A percentile compares a stretch with the other conserved stretches of the same genome.
phyloP scores from a whole-genome alignment of 1,140 invertebrate species.

The Yoshiicerus persimilis region DNA sequence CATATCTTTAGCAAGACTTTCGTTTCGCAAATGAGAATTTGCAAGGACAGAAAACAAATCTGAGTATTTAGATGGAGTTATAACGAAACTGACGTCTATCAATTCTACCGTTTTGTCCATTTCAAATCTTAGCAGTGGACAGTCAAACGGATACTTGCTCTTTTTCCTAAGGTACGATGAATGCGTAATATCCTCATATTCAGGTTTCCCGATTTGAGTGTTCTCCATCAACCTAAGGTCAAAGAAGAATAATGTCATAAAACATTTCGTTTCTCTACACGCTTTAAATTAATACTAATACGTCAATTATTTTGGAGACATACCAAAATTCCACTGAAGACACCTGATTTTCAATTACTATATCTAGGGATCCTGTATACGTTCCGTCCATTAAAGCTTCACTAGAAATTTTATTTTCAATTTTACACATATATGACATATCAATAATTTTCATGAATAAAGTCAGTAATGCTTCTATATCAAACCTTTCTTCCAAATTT shows the following conservation, averaged over 20 bases:
- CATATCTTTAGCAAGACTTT: not conserved
- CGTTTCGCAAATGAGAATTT: not conserved
- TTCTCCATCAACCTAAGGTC: not conserved
- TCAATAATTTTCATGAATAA: not conserved
- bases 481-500: not conserved
- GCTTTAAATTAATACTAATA: not conserved
- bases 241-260: not conserved
- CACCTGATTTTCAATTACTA: not conserved
- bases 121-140: not conserved
- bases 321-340: not conserved
- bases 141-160: slow-evolving; percentile 1
- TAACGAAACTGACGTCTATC: not conserved
- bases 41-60: slow-evolving; percentile 33
- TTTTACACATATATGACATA: not conserved
- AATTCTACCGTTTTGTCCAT: not conserved
- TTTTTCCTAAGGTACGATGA: not conserved
- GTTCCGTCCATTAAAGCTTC: not conserved
- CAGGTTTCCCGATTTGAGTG: not conserved
- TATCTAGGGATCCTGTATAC: not conserved
- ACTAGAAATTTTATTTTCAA: not conserved
- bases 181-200: not conserved
- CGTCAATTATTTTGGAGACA: not conserved
- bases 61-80: not conserved
- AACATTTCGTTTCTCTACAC: not conserved
- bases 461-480: not conserved